A percentile compares a stretch with the other conserved stretches of the same genome.
Evolutionary conservation across 2,797 vertebrate species (phyloP).

Genomic region (Peromyscus nudipes): DNA sequence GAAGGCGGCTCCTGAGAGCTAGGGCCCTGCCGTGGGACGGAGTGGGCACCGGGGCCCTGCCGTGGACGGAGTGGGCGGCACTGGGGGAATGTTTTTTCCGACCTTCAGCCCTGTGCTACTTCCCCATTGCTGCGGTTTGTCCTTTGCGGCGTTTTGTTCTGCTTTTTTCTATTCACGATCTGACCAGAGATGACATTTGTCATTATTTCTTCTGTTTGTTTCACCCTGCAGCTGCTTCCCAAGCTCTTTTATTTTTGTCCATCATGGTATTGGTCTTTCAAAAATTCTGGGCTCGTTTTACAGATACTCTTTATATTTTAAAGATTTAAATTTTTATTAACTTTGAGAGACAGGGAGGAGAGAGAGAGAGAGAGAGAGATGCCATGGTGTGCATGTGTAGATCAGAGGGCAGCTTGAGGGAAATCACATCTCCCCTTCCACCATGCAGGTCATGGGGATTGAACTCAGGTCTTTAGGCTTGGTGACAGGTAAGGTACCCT

Average conservation of each 20-base stretch:
- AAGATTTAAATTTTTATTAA: not conserved
- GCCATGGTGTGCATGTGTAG: too few species aligned
- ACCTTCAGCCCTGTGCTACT: not conserved
- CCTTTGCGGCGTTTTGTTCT: not conserved
- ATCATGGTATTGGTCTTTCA: not conserved
- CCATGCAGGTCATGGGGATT: not conserved
- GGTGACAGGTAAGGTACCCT: not conserved
- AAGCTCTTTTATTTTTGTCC: not conserved
- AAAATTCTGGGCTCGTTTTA: constrained; percentile 19
- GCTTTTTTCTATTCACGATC: not conserved
- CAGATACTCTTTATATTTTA: not conserved
- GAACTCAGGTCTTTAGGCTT: not conserved
- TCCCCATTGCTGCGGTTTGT: not conserved
- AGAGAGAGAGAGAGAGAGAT: too few species aligned
- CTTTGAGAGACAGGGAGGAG: too few species aligned
- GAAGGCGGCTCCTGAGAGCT: not conserved
- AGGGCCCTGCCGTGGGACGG: too few species aligned
- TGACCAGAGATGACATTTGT: constrained; percentile 17
- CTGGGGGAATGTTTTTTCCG: not conserved
- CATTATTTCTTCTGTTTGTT: not conserved
- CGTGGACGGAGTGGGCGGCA: not conserved
- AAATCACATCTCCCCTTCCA: not conserved
- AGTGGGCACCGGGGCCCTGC: not conserved
- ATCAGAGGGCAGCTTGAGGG: not conserved
- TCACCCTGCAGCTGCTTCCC: not conserved